Evolutionary conservation across 2,113 vertebrate species (phyloP).

Genomic region (Hippocampus barbouri): DNA sequence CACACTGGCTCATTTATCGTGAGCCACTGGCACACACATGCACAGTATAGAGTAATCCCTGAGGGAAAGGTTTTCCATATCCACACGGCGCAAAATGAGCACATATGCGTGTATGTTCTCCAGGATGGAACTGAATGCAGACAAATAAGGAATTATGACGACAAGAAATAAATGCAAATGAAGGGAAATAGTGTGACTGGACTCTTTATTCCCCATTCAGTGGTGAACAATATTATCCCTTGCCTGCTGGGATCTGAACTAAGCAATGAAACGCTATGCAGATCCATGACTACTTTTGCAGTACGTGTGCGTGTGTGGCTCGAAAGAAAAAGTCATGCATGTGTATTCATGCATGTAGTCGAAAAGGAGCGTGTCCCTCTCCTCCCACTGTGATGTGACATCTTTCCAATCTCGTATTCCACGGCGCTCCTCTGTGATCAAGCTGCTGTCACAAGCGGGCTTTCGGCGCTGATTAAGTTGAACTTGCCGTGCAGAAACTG

Average conservation of each 20-base stretch:
- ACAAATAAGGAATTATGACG: constrained; percentile 20
- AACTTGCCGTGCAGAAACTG: constrained; percentile 28
- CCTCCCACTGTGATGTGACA: constrained; percentile 16
- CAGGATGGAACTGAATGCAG: neutral
- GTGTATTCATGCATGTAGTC: constrained; percentile 14
- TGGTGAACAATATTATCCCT: constrained; percentile 43
- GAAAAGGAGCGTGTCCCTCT: constrained; percentile 18
- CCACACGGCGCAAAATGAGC: constrained; percentile 28
- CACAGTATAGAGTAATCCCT: constrained; percentile 25
- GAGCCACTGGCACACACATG: neutral
- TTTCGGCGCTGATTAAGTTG: constrained; percentile 49
- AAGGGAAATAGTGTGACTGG: constrained; percentile 17
- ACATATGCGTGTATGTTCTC: constrained; percentile 11
- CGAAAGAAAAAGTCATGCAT: constrained; percentile 40
- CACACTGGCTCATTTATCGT: constrained; percentile 36
- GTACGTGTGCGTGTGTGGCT: constrained; percentile 33
- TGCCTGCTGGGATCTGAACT: constrained; percentile 61
- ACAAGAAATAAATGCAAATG: constrained; percentile 51
- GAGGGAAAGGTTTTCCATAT: constrained; percentile 19
- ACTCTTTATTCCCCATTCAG: constrained; percentile 23
- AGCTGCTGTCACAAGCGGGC: constrained; percentile 34
- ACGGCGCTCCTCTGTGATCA: constrained; percentile 43
- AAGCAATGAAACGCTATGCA: constrained; percentile 51
- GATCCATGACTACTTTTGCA: constrained; percentile 37
- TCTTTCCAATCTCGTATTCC: constrained; percentile 35